phyloP scores from a whole-genome alignment of 2,113 vertebrate species.

The Naja naja region DNA sequence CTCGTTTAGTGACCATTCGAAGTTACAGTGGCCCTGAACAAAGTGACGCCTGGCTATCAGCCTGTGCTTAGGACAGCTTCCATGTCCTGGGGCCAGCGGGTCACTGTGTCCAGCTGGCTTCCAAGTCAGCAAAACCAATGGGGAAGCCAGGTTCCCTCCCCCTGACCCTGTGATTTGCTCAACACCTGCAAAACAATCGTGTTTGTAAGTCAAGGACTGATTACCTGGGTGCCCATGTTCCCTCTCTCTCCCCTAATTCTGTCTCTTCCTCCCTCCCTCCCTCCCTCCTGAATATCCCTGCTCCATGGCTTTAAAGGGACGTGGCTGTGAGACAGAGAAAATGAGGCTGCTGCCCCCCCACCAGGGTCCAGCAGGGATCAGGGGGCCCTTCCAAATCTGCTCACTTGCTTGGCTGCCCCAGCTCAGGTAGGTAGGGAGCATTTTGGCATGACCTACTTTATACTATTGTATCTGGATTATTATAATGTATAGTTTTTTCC shows the following conservation, averaged over 20 bases:
- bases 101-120: background rate
- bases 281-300: background rate
- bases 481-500: background rate
- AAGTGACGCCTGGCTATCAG: background rate
- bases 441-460: rapidly evolving
- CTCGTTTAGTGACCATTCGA: background rate
- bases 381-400: background rate
- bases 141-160: background rate
- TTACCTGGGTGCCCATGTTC: too few relatives aligned
- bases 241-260: background rate
- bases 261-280: too few relatives aligned
- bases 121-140: background rate
- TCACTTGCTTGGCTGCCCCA: background rate
- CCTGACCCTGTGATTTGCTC: background rate
- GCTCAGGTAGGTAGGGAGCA: background rate
- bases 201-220: background rate
- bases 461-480: background rate
- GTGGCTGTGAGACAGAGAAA: too few relatives aligned
- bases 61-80: background rate
- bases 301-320: background rate
- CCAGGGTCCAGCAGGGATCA: background rate
- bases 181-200: background rate
- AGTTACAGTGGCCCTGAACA: background rate
- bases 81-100: background rate
- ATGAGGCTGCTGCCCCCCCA: background rate